A percentile compares a stretch with the other conserved stretches of the same genome.
phyloP scores from a whole-genome alignment of 2,113 vertebrate genomes.

The Neogale vison region DNA sequence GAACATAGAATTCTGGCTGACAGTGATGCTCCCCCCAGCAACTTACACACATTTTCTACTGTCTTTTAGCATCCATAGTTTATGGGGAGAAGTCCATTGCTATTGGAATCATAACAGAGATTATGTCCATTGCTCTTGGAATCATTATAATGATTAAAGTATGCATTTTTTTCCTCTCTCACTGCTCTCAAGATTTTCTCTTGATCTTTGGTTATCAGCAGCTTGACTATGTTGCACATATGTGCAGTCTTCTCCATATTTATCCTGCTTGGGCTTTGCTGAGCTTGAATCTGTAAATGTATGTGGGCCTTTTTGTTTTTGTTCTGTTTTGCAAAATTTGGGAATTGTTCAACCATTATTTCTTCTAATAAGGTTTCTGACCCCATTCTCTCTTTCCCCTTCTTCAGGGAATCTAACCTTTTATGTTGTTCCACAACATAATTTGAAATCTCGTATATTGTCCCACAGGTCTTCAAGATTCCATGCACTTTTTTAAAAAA shows the following conservation, averaged over 20 bases:
- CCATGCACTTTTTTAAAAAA: neutral
- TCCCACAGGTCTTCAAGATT: neutral
- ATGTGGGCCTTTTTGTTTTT: neutral
- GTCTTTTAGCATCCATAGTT: neutral
- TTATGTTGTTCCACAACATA: neutral
- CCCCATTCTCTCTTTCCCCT: neutral
- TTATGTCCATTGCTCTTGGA: neutral
- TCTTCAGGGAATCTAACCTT: neutral
- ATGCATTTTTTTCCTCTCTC: neutral
- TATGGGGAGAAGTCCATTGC: neutral
- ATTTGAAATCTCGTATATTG: neutral
- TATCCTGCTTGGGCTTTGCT: neutral
- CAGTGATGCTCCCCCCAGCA: neutral
- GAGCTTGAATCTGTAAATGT: constrained; percentile 38
- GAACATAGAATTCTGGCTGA: constrained; percentile 9
- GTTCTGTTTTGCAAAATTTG: constrained; percentile 30
- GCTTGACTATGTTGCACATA: neutral
- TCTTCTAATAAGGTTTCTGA: constrained; percentile 22
- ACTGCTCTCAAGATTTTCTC: constrained; percentile 12
- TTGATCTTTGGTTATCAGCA: constrained; percentile 2
- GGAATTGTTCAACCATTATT: neutral
- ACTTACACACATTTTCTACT: neutral
- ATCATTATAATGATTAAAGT: neutral
- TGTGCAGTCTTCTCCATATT: constrained; percentile 17
- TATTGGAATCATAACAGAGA: neutral